Base-by-base conservation (phyloP, 2,113 vertebrate genomes). In the Centropus unirufus region DNA sequence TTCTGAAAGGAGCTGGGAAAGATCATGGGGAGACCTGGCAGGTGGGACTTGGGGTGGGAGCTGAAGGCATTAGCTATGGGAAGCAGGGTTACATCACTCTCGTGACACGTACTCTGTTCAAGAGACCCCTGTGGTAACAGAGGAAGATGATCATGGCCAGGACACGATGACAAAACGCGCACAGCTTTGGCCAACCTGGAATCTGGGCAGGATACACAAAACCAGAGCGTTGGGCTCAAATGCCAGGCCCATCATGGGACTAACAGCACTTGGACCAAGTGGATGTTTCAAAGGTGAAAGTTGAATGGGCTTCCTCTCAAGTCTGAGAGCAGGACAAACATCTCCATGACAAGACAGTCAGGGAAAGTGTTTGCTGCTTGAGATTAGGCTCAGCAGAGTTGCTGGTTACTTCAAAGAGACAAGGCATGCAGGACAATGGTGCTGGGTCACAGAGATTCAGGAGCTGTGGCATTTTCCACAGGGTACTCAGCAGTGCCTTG, bases 91-190 rank as follows among this genome's bases (percentile, higher is more conserved):
- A 57, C 16, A 61, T 69, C 27, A 55, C 39, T 44, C 42, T 29
- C 4, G 5, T 27, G 27, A 29, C 1, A 3, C 4, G 18, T n/a
- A 18, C 24, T 18, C 61, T 62, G 47, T 42, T 83, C 36, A 69
- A 46, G 67, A 79, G 29, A 55, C 16, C 19, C 13, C 44, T 0
- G 0, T 6, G 24, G 32, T 52, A 66, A n/a, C 4, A n/a, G 32
- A 67, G 30, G 26, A 86, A 22, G 81, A 67, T 8, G 52, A 20
- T 2, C 13, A 64, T 14, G 32, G 54, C 13, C 70, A 63, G 54
- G 19, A 12, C 30, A 24, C n/a, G 12, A 21, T 14, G n/a, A 27
- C 72, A 24, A 63, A 57, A 34, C 40, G 47, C 0, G 21, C 47
- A 57, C 23, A 68, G 72, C 72, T 21, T 1, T 68, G 69, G 64